phyloP scores from a whole-genome alignment of 2,888 invertebrate species.

The Chrysopilus asiliformis region DNA sequence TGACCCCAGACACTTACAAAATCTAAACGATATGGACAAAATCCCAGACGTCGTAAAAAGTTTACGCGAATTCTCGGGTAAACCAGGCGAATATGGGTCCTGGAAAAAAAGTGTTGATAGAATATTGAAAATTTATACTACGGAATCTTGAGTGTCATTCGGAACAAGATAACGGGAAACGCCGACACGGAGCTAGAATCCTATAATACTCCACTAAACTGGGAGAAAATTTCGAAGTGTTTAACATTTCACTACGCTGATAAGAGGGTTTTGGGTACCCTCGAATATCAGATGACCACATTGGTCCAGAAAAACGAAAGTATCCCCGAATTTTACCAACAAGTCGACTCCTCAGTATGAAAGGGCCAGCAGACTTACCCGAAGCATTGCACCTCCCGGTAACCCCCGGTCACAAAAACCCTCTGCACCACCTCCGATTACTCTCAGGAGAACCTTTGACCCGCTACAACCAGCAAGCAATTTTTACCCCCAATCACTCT shows the following conservation, averaged over 20 bases:
- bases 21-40: background rate
- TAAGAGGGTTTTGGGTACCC: background rate
- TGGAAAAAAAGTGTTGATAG: constrained; percentile 1
- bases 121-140: background rate
- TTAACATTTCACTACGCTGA: background rate
- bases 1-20: background rate
- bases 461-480: background rate
- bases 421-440: background rate
- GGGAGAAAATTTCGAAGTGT: background rate
- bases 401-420: background rate
- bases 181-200: constrained; percentile 8
- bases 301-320: constrained; percentile 7
- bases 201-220: no score
- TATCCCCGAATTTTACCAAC: constrained; percentile 11
- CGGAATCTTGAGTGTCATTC: constrained; percentile 5
- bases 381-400: constrained; percentile 9
- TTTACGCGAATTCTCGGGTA: constrained; percentile 1
- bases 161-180: constrained; percentile 12
- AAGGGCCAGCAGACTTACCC: constrained; percentile 13
- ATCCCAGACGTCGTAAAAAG: constrained; percentile 1
- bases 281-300: no score
- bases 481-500: background rate
- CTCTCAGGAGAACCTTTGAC: background rate
- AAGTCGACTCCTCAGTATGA: constrained; percentile 13
- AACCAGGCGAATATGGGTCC: background rate